phyloP scores from a whole-genome alignment of 2,888 invertebrate genomes.

The Oeneis ivallda region DNA sequence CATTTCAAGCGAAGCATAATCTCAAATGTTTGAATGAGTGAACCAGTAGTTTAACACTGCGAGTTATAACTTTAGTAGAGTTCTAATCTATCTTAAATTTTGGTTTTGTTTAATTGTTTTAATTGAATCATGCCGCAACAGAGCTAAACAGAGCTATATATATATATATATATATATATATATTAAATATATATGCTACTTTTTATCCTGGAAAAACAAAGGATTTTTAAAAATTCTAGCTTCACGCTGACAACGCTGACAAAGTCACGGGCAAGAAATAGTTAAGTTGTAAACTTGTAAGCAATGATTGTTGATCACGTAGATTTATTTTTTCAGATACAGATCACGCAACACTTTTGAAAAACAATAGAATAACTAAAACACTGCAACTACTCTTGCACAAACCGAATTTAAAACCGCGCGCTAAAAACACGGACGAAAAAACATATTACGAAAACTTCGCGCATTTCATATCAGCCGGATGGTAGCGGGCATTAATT shows the following conservation, averaged over 20 bases:
- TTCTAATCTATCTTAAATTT: too few species aligned
- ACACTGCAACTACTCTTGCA: conserved; percentile 12
- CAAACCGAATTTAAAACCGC: conserved; percentile 25
- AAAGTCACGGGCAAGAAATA: too few species aligned
- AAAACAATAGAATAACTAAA: conserved; percentile 22
- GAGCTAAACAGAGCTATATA: too few species aligned
- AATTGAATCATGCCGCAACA: too few species aligned
- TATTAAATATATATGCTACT: too few species aligned
- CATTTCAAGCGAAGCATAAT: conserved; percentile 11
- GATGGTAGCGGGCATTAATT: conserved; percentile 71
- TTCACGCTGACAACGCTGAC: too few species aligned
- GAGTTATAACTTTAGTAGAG: neutral
- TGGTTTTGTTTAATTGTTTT: too few species aligned
- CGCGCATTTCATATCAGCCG: conserved; percentile 51
- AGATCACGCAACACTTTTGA: neutral
- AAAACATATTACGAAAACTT: conserved; percentile 33
- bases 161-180: too few species aligned
- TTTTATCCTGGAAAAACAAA: too few species aligned
- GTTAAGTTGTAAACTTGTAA: too few species aligned
- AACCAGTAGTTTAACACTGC: neutral
- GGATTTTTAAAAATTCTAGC: too few species aligned
- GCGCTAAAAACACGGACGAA: conserved; percentile 19
- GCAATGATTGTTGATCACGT: too few species aligned
- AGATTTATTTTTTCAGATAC: neutral
- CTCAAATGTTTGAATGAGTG: conserved; percentile 5